These are phyloP conservation scores for Phalloptychus januarius DNA, from an alignment of 2,797 vertebrate species.

Conservation along the genomic window DNA sequence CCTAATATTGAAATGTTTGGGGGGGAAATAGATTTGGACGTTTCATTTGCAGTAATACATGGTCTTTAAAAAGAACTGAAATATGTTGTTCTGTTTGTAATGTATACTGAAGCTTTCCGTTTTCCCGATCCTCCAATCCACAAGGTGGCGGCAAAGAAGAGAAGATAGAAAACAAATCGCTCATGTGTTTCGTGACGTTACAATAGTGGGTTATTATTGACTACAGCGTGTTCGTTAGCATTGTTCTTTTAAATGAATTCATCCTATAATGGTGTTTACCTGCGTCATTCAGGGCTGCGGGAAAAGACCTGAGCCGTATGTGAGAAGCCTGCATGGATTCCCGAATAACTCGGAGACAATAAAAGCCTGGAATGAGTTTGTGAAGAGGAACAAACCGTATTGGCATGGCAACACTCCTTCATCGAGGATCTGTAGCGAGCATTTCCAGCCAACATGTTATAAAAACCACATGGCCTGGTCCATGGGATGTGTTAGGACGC, in stretches of 20 bases:
- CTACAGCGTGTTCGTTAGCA: background rate
- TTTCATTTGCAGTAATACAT: too few species aligned
- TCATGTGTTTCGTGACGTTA: background rate
- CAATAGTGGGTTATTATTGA: background rate
- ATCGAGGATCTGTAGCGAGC: background rate
- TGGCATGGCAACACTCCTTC: constrained; percentile 1
- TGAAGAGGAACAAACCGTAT: background rate
- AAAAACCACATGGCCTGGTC: constrained; percentile 7
- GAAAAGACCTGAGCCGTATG: background rate
- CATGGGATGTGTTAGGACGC: background rate
- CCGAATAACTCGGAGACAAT: background rate
- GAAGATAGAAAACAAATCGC: background rate
- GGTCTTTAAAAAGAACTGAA: too few species aligned
- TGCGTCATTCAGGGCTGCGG: background rate
- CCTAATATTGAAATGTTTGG: background rate
- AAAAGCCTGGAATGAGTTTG: background rate
- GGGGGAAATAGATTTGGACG: too few species aligned
- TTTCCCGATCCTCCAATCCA: background rate
- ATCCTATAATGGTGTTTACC: background rate
- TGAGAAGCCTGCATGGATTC: constrained; percentile 1
- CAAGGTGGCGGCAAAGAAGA: background rate
- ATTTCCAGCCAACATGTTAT: background rate
- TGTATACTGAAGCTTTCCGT: background rate
- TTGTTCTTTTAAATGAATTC: background rate
- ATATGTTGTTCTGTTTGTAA: background rate